A percentile compares a stretch with the other conserved stretches of the same genome.
Conservation (phyloP, 2,797 vertebrate species). For the Mus spretus region DNA sequence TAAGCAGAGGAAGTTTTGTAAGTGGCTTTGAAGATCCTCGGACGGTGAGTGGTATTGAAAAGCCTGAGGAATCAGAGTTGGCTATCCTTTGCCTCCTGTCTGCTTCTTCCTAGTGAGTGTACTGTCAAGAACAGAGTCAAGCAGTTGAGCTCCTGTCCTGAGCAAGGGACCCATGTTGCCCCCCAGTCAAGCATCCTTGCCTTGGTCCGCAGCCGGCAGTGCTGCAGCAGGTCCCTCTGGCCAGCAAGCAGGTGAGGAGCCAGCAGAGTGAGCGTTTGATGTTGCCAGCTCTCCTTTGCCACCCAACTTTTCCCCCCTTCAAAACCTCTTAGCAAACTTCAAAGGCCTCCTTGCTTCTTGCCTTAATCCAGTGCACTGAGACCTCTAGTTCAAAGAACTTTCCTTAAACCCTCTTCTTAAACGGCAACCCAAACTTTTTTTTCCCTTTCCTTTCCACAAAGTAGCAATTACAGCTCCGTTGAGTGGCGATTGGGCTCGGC, state of each 20-base stretch:
- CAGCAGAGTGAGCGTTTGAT: constrained; percentile 94
- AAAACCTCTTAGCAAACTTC: constrained; percentile 97
- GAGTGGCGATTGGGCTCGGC: constrained; percentile 93
- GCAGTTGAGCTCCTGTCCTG: not conserved
- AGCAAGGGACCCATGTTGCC: not conserved
- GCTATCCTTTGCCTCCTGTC: accelerated
- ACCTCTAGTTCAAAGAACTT: constrained; percentile 98
- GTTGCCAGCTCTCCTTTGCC: constrained; percentile 95
- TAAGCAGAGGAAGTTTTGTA: constrained; percentile 56
- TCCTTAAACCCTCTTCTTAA: constrained; percentile 93
- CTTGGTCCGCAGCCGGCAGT: not conserved
- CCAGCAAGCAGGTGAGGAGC: constrained; percentile 95
- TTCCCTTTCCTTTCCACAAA: constrained; percentile 94
- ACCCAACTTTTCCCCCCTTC: constrained; percentile 95
- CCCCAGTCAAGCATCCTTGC: not conserved
- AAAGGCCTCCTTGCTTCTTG: constrained; percentile 95
- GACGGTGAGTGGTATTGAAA: not conserved
- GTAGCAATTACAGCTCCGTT: constrained; percentile 97
- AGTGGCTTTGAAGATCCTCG: constrained; percentile 36
- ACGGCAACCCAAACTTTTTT: constrained; percentile 95
- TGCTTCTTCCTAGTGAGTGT: not conserved
- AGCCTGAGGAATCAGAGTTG: not conserved
- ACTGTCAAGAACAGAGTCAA: not conserved
- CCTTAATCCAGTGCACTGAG: constrained; percentile 98
- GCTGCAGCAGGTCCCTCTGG: constrained; percentile 86